A percentile compares a stretch with the other conserved stretches of the same genome.
Evolutionary conservation across 1,140 invertebrate species (phyloP).

Genomic region (Meteorus sp.): DNA sequence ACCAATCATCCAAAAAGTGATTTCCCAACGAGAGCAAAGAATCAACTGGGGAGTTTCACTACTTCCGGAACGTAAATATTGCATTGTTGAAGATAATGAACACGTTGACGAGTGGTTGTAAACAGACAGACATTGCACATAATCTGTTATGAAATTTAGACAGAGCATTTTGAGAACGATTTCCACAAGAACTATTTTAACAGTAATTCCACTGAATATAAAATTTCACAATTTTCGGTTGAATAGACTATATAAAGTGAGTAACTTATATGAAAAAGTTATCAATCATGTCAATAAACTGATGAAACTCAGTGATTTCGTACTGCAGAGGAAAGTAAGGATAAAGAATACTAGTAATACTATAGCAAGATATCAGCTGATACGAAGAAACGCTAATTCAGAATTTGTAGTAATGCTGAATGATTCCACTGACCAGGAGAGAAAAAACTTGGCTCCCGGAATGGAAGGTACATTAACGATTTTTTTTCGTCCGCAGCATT

Average conservation of each 20-base stretch:
- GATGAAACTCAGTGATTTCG: conserved; percentile 1
- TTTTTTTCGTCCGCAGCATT: conserved; percentile 34
- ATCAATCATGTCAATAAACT: conserved; percentile 2
- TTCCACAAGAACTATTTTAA: conserved; percentile 25
- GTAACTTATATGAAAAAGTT: background rate
- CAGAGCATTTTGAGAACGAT: conserved; percentile 26
- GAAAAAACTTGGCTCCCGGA: conserved; percentile 40
- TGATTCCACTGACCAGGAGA: conserved; percentile 16
- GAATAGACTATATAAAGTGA: conserved; percentile 35
- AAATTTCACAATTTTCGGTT: conserved; percentile 43
- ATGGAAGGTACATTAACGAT: conserved; percentile 39
- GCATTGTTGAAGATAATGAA: too few species aligned
- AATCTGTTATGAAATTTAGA: too few species aligned
- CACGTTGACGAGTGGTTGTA: too few species aligned
- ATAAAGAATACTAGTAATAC: conserved; percentile 38
- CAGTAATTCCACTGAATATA: conserved; percentile 33
- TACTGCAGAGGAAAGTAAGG: conserved; percentile 37
- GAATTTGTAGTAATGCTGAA: conserved; percentile 35
- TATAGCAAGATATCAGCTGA: conserved; percentile 39
- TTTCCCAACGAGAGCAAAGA: too few species aligned
- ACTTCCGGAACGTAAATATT: too few species aligned
- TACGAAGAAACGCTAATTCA: conserved; percentile 26
- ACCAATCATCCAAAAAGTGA: too few species aligned
- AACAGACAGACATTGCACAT: too few species aligned
- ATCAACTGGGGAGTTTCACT: too few species aligned